Evolutionary conservation across 2,113 vertebrate species (phyloP).

Genomic region (Limanda limanda): DNA sequence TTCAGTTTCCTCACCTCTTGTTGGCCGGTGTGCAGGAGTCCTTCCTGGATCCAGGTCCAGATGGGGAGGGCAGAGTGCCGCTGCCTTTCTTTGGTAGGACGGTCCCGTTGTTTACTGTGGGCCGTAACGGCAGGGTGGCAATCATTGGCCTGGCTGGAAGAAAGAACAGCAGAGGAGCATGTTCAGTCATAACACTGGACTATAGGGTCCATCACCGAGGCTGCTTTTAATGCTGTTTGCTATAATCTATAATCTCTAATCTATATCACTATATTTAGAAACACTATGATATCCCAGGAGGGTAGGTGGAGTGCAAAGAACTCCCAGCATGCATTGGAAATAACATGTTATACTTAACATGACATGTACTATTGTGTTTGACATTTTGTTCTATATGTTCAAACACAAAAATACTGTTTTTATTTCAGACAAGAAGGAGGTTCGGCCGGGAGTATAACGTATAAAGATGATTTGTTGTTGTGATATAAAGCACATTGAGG

Average conservation of each 20-base stretch:
- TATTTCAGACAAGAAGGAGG: not conserved
- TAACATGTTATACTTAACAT: not conserved
- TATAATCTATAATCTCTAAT: not conserved
- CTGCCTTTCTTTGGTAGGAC: constrained; percentile 95
- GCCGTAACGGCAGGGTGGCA: constrained; percentile 90
- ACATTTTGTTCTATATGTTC: not conserved
- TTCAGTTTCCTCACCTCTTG: constrained; percentile 86
- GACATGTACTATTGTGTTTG: not conserved
- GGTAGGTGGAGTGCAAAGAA: not conserved
- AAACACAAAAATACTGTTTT: not conserved
- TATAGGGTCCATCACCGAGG: not conserved
- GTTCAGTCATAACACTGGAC: constrained; percentile 9
- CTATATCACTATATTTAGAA: not conserved
- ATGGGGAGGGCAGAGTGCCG: constrained; percentile 91
- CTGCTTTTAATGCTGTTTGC: no score
- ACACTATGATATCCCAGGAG: not conserved
- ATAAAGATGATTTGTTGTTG: no score
- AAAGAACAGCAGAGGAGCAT: constrained; percentile 23
- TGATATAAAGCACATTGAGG: no score
- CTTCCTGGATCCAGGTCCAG: constrained; percentile 90
- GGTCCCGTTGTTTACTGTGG: constrained; percentile 93
- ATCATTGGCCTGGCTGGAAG: constrained; percentile 92
- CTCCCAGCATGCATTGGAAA: constrained; percentile 24
- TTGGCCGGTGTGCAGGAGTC: constrained; percentile 82
- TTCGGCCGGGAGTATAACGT: not conserved